A percentile compares a stretch with the other conserved stretches of the same genome.
Conservation (phyloP, 2,113 vertebrate genomes). For the Turdus rufiventris region DNA sequence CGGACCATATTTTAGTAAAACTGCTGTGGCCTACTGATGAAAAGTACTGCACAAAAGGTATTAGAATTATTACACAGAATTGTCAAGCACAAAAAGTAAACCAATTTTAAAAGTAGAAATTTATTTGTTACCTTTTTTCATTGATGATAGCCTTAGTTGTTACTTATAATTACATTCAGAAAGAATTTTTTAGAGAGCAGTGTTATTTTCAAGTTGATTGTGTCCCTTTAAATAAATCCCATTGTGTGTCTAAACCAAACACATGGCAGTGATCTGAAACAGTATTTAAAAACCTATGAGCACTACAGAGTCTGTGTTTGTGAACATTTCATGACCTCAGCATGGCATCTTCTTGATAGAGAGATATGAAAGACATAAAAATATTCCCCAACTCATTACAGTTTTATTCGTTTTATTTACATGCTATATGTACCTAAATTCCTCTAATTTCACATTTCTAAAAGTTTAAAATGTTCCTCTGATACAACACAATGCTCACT, state of each 20-base stretch:
- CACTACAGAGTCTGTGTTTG: background rate
- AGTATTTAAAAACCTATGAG: background rate
- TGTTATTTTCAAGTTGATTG: background rate
- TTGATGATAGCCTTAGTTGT: background rate
- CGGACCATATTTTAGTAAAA: background rate
- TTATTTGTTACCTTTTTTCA: background rate
- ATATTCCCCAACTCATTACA: background rate
- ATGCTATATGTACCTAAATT: conserved; percentile 16
- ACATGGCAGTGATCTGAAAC: background rate
- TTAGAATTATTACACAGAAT: background rate
- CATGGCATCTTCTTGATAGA: conserved; percentile 1
- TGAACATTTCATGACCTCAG: conserved; percentile 26
- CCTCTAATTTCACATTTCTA: conserved; percentile 6
- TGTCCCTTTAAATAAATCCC: conserved; percentile 17
- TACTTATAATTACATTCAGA: background rate
- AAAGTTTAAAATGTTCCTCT: conserved; percentile 13
- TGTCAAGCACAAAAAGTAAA: conserved; percentile 1
- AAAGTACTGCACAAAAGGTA: background rate
- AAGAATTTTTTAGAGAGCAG: background rate
- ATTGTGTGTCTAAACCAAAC: background rate
- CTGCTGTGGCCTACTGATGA: background rate
- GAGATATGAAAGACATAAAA: background rate
- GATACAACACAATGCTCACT: background rate
- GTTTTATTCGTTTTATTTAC: background rate
- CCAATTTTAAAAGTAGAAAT: background rate